Base-by-base conservation (phyloP, 2,797 vertebrate genomes). In the Gymnothorax reevesii region DNA sequence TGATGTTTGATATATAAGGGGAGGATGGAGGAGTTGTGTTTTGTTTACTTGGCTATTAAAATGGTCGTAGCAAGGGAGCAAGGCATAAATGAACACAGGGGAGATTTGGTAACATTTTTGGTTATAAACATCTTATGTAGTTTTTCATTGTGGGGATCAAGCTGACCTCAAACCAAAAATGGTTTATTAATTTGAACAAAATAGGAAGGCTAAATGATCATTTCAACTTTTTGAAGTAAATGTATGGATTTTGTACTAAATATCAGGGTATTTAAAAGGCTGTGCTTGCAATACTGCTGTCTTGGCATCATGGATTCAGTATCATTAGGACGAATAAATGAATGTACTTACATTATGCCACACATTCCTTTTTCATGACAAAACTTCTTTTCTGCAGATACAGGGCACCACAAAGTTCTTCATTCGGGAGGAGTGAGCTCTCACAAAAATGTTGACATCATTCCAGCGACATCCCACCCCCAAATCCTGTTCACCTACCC, bases 381-480 rank as follows among this genome's bases (percentile, higher is more conserved):
- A 80, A 80, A 49, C 77, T 55, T 80, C 77, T 80, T 33, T 80
- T n/a, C 49, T 55, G 20, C 77, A 80, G 77, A 80, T 80, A 22
- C 2, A 77, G 15, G 42, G 73, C 73, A 52, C 4, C 52, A 10
- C 77, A 80, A 80, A 80, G 49, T 52, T 77, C 77, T 49, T 22
- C 75, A 79, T 54, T 20, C 77, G 12, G 25, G 49, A 80, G 55
- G 77, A 54, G 20, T 13, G 3, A 80, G 20, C 52, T 55, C 77
- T 55, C 17, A 22, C n/a, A 80, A 22, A 80, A 80, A 55, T 80
- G 52, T 80, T n/a, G 52, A 80, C 27, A 22, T 80, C 52, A 54
- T 55, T 80, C 52, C 52, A 9, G 17, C 22, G 12, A 55, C 77
- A n/a, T 80, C 42, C 77, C 10, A 8, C 20, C 52, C 49, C 17